These are phyloP conservation scores for Lepus timidus DNA, from an alignment of 2,113 vertebrate genomes.

Conservation along the genomic window DNA sequence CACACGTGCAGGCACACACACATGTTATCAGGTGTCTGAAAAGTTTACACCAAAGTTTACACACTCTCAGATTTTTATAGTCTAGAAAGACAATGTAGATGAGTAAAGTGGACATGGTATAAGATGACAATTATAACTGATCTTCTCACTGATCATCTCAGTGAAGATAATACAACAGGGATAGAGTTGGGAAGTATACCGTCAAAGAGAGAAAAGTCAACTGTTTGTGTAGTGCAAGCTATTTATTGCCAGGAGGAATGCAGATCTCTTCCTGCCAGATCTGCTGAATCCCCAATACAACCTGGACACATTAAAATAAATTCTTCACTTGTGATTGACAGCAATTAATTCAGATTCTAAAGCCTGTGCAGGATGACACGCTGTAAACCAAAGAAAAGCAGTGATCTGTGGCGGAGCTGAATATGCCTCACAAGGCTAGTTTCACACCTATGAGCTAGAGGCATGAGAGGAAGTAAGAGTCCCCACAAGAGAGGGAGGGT, in stretches of 20 bases:
- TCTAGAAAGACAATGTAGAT: background rate
- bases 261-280: background rate
- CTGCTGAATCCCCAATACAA: slow-evolving; percentile 44
- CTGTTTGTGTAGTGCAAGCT: no score
- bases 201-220: background rate
- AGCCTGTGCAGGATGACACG: background rate
- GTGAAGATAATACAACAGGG: background rate
- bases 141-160: background rate
- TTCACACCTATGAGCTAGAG: background rate
- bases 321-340: background rate
- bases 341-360: slow-evolving; percentile 34
- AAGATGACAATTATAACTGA: slow-evolving; percentile 4
- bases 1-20: background rate
- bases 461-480: background rate
- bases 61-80: slow-evolving; percentile 22
- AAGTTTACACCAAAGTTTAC: slow-evolving; percentile 10
- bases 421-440: background rate
- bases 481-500: background rate
- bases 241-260: background rate
- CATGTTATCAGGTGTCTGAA: background rate
- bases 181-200: background rate
- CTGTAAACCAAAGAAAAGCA: background rate
- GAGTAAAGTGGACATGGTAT: background rate
- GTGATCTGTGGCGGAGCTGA: background rate
- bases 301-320: background rate